These are phyloP conservation scores for Salticus scenicus DNA, from an alignment of 2,888 invertebrate genomes.

Conservation along the genomic window DNA sequence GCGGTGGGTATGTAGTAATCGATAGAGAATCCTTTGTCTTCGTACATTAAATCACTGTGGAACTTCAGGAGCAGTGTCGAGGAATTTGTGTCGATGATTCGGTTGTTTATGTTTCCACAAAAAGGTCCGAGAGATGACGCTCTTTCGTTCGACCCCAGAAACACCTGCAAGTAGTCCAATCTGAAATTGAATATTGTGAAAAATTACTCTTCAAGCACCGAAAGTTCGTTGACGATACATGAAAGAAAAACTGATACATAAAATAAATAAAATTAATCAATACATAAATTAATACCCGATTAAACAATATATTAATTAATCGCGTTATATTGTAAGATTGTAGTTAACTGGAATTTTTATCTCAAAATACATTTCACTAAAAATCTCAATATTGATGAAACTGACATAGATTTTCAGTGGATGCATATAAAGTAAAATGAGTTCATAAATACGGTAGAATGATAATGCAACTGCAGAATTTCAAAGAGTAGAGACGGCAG, in stretches of 20 bases:
- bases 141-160: constrained; percentile 31
- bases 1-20: constrained; percentile 45
- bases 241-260: background rate
- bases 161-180: constrained; percentile 58
- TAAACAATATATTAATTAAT: too few relatives aligned
- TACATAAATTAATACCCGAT: too few relatives aligned
- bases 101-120: constrained; percentile 66
- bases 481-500: too few relatives aligned
- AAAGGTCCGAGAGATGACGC: constrained; percentile 50
- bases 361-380: too few relatives aligned
- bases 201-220: background rate
- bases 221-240: background rate
- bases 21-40: constrained; percentile 69
- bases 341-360: too few relatives aligned
- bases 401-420: too few relatives aligned
- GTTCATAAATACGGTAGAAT: too few relatives aligned
- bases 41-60: constrained; percentile 71
- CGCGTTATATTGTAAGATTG: too few relatives aligned
- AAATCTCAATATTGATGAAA: too few relatives aligned
- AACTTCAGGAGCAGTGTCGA: constrained; percentile 71
- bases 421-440: too few relatives aligned
- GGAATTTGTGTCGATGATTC: constrained; percentile 52
- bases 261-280: background rate
- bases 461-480: too few relatives aligned
- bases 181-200: constrained; percentile 29